These are phyloP conservation scores for Rana temporaria DNA, from an alignment of 2,113 vertebrate genomes.

Conservation along the genomic window DNA sequence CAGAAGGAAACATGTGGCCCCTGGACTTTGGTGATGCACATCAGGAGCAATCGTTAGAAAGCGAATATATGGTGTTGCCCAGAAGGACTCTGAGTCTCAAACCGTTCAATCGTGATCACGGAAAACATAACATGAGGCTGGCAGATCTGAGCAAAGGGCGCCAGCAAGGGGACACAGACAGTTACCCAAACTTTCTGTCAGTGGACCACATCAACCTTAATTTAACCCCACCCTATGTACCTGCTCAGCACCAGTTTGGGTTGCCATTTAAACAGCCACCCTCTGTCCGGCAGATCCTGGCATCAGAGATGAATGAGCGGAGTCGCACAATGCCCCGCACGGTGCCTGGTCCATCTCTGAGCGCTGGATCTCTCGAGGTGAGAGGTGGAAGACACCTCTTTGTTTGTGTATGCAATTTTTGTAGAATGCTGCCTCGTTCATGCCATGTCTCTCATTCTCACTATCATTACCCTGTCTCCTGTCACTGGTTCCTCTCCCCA, in stretches of 20 bases:
- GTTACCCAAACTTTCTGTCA: constrained; percentile 87
- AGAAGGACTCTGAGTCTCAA: constrained; percentile 92
- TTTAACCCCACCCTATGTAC: constrained; percentile 91
- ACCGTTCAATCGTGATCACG: constrained; percentile 81
- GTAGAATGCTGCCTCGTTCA: not conserved
- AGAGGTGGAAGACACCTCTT: constrained; percentile 63
- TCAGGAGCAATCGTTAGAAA: constrained; percentile 78
- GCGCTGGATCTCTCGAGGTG: constrained; percentile 95
- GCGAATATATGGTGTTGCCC: constrained; percentile 97
- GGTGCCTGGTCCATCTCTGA: constrained; percentile 88
- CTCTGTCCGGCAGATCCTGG: constrained; percentile 89
- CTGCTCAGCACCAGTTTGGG: constrained; percentile 87
- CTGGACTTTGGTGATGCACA: constrained; percentile 83
- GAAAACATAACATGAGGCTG: constrained; percentile 78
- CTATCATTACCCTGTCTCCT: not conserved
- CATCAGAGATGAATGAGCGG: constrained; percentile 86
- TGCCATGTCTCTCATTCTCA: not conserved
- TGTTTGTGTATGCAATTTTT: constrained; percentile 7
- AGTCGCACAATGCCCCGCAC: constrained; percentile 97
- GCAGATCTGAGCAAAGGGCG: constrained; percentile 79
- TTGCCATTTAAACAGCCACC: constrained; percentile 94
- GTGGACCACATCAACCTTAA: constrained; percentile 87
- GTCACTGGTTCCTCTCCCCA: not conserved
- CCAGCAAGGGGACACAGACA: constrained; percentile 79
- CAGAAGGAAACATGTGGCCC: constrained; percentile 85